Base-by-base conservation (phyloP, 2,113 vertebrate species). In the Hemiprocne comata region DNA sequence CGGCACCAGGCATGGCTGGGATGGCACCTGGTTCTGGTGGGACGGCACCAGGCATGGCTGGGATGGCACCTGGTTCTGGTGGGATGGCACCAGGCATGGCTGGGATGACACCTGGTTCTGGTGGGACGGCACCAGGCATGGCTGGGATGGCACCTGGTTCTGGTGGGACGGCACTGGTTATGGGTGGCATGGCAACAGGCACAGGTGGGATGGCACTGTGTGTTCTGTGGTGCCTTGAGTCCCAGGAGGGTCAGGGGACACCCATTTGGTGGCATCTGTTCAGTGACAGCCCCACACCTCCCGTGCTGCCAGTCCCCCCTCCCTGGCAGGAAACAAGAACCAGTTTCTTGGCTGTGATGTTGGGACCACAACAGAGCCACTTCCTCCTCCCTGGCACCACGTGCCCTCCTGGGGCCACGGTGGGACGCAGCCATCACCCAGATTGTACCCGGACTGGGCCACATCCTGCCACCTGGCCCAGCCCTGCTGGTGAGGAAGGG, bases 391-490 rank as follows among this genome's bases (percentile, higher is more conserved):
- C 33, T 4, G 0, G 72, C 55, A 21, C 76, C 76, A 29, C n/a
- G 11, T 70, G 73, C 42, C 70, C 8, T 9, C 9, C 55, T 3
- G 1, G 13, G 17, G 42, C 64, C 3, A 1, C 0, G 17, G 14
- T 3, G 36, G 54, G 36, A 33, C 0, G 6, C 34, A n/a, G 88
- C 36, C 85, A 25, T 90, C 83, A 51, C 93, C 94, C 94, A 54
- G 57, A 65, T 67, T 82, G 53, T 76, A 69, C 66, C 65, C 72
- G 0, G 66, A 9, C 48, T 1, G 11, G 38, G 90, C 92, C 94
- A 94, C 95, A 97, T 97, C 96, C 95, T 97, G 94, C 54, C 67
- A 21, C 64, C 48, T 15, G 0, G 60, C 85, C 65, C 71, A 23
- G 84, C 70, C 48, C 58, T 48, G 81, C 84, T 17, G 2, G 2